A percentile compares a stretch with the other conserved stretches of the same genome.
Evolutionary conservation across 2,888 invertebrate species (phyloP).

Genomic region (Thelaira solivaga): DNA sequence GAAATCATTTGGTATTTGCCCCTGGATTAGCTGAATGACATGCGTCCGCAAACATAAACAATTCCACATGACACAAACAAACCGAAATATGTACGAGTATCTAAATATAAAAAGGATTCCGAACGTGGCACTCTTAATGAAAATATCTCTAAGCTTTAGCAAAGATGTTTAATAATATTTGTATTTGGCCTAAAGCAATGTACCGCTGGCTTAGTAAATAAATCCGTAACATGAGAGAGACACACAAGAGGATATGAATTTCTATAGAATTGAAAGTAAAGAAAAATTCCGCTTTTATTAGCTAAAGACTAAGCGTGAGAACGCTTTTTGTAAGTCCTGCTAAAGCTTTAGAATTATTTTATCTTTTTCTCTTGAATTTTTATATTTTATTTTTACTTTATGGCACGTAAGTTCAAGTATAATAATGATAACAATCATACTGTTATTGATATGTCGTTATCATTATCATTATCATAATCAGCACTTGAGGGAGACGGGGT

Average conservation of each 20-base stretch:
- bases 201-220: conserved; percentile 17
- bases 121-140: too few relatives aligned
- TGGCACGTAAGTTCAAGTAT: background rate
- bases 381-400: background rate
- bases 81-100: background rate
- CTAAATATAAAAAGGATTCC: conserved; percentile 32
- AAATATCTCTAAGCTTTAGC: conserved; percentile 19
- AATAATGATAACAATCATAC: background rate
- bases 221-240: conserved; percentile 32
- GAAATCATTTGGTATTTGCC: conserved; percentile 61
- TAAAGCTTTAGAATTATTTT: conserved; percentile 42
- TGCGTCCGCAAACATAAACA: conserved; percentile 59
- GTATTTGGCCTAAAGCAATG: conserved; percentile 53
- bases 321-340: conserved; percentile 36
- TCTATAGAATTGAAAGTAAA: conserved; percentile 34
- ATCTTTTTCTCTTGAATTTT: background rate
- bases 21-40: conserved; percentile 61
- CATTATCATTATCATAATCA: background rate
- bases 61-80: conserved; percentile 31
- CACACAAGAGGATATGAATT: conserved; percentile 11
- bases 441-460: background rate
- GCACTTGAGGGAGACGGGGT: background rate
- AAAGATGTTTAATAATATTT: conserved; percentile 55
- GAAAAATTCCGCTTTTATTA: conserved; percentile 37
- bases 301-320: conserved; percentile 52